A percentile compares a stretch with the other conserved stretches of the same genome.
These are phyloP conservation scores for Saccostrea cuccullata DNA, from an alignment of 1,140 invertebrate genomes.

Conservation along the genomic window DNA sequence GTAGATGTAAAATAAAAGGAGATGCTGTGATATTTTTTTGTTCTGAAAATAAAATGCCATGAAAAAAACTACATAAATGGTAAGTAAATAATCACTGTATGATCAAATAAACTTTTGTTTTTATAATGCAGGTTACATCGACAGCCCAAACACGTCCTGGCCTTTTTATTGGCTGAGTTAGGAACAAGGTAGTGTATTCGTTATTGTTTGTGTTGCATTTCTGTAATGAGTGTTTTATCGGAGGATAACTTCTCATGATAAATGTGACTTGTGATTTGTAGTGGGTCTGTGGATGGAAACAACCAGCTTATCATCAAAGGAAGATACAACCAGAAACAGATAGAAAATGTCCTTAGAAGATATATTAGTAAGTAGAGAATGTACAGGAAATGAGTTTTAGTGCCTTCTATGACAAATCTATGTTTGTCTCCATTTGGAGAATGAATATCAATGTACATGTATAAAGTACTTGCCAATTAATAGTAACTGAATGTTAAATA, in stretches of 20 bases:
- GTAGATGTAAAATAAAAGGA: background rate
- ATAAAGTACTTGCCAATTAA: no score
- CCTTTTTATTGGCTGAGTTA: conserved; percentile 98
- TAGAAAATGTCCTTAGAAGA: conserved; percentile 98
- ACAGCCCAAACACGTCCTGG: conserved; percentile 98
- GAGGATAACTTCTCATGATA: no score
- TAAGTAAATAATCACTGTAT: background rate
- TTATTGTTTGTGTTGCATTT: background rate
- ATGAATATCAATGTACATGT: no score
- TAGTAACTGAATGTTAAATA: no score
- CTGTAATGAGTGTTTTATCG: background rate
- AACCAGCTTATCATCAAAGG: conserved; percentile 99
- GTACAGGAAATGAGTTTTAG: background rate
- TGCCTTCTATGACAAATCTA: no score
- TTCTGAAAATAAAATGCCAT: no score
- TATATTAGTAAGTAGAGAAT: conserved; percentile 90
- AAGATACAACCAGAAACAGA: conserved; percentile 99
- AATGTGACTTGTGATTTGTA: conserved; percentile 67
- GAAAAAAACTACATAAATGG: background rate
- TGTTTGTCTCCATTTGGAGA: no score
- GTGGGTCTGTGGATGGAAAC: conserved; percentile 87
- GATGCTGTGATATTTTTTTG: background rate
- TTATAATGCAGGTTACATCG: conserved; percentile 86
- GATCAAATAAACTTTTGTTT: conserved; percentile 29
- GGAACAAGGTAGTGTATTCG: conserved; percentile 88